Evolutionary conservation across 1,140 invertebrate genomes (phyloP), one percentile per base, ranked within the genome.

Genomic region (Luehdorfia chinensis): DNA sequence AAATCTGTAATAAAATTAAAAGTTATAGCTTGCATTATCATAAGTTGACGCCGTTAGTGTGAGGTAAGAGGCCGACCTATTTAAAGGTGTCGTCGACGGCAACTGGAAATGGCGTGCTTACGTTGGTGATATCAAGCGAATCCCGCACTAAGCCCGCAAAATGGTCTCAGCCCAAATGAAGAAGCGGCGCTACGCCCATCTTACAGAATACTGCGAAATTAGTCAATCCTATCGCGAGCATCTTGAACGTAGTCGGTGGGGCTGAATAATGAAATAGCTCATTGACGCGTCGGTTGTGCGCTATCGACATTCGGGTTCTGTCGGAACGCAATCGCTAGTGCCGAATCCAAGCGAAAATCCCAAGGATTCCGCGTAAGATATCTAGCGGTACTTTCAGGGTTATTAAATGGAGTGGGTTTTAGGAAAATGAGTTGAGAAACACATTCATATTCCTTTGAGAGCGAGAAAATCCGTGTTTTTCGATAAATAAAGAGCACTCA

Each of bases 211-310:
- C 60, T 73, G 60, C 65, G 59, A 75, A 80, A 83, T 81, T 78
- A 75, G 75, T 78, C 73, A 75, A 75, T 73, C 63, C 69, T 72
- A 79, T 78, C 72, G 56, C 55, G 33, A 60, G 54, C 57, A 76
- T 84, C 76, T 78, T 52, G 33, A 60, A 53, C 59, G 57, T 53
- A 70, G 41, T 67, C 65, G 52, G 57, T 55, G 57, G 67, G 57
- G 56, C 64, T 73, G 76, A 84, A 81, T 84, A 84, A 83, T 80
- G 71, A 83, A 86, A 83, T 83, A 75, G 77, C 72, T 81, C 68
- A 60, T 70, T 67, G 64, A 75, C 53, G 56, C 66, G 57, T 59
- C 49, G 64, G 56, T 58, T 77, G 59, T 55, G 51, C 55, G 57
- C 59, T 67, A 74, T 76, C 71, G 68, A 50, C 58, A 61, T 57